Conservation (phyloP, 2,797 vertebrate species). For the Pygocentrus nattereri region DNA sequence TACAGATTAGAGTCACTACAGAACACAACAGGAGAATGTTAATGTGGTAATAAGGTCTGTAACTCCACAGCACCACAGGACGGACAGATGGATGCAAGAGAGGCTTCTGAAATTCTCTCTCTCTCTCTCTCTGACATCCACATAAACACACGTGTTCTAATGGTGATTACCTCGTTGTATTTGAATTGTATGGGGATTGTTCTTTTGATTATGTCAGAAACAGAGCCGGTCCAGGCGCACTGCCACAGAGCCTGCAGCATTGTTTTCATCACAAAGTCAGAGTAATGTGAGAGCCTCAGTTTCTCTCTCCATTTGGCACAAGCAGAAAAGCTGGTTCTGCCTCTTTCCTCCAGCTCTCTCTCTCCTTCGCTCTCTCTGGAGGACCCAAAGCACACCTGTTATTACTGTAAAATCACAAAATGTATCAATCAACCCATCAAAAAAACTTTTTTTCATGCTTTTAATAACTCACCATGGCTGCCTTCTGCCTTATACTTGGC, state of each 20-base stretch:
- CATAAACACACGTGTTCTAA: background rate
- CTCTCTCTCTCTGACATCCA: background rate
- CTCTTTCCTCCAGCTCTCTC: constrained; percentile 10
- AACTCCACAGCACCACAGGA: background rate
- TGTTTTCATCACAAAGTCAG: constrained; percentile 38
- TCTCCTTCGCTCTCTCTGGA: background rate
- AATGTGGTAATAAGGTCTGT: background rate
- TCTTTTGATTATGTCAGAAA: constrained; percentile 22
- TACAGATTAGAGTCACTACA: background rate
- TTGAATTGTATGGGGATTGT: background rate
- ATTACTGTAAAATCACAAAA: background rate
- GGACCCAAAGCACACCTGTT: background rate
- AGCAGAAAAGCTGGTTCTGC: constrained; percentile 49
- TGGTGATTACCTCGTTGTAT: constrained; percentile 8
- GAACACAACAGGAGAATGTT: background rate
- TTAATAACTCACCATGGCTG: background rate
- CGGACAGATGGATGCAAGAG: background rate
- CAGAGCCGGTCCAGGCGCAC: background rate
- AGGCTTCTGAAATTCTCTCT: background rate
- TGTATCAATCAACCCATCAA: background rate
- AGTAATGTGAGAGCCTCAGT: constrained; percentile 40
- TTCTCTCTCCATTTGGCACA: constrained; percentile 6
- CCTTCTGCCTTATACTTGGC: background rate
- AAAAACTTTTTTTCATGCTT: background rate
- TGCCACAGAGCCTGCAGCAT: constrained; percentile 8